These are phyloP conservation scores for Melanotaenia pygmaea DNA, from an alignment of 2,797 vertebrate species.

Conservation along the genomic window DNA sequence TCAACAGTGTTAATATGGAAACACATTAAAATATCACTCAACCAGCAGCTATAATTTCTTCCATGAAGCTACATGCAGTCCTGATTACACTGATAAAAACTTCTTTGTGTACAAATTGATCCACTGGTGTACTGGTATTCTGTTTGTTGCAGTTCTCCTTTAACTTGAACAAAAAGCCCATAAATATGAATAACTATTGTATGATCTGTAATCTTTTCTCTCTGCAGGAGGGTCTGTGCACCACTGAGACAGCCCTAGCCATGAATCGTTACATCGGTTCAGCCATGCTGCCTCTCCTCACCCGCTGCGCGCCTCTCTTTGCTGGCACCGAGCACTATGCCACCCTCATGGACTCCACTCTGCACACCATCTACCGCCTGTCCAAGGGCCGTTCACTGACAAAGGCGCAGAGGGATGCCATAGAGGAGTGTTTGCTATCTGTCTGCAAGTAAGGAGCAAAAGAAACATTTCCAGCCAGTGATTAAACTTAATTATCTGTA, in stretches of 20 bases:
- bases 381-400: conserved; percentile 97
- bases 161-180: not conserved
- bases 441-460: conserved; percentile 90
- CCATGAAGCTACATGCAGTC: not conserved
- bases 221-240: conserved; percentile 91
- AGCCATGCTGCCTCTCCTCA: conserved; percentile 94
- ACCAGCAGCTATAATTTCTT: conserved; percentile 14
- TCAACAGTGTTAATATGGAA: conserved; percentile 37
- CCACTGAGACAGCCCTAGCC: conserved; percentile 94
- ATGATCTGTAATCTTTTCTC: conserved; percentile 27
- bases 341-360: conserved; percentile 92
- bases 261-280: conserved; percentile 96
- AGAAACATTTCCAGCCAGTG: not conserved
- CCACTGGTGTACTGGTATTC: not conserved
- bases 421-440: conserved; percentile 95
- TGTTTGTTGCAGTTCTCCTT: not conserved
- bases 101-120: not conserved
- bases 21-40: conserved; percentile 32
- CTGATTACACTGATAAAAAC: not conserved
- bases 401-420: conserved; percentile 97
- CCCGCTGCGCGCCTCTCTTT: conserved; percentile 94
- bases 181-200: not conserved
- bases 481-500: not conserved
- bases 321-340: conserved; percentile 93
- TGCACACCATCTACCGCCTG: conserved; percentile 96